These are phyloP conservation scores for Drosophila pectinifera DNA, from an alignment of 1,140 invertebrate species.

Conservation along the genomic window DNA sequence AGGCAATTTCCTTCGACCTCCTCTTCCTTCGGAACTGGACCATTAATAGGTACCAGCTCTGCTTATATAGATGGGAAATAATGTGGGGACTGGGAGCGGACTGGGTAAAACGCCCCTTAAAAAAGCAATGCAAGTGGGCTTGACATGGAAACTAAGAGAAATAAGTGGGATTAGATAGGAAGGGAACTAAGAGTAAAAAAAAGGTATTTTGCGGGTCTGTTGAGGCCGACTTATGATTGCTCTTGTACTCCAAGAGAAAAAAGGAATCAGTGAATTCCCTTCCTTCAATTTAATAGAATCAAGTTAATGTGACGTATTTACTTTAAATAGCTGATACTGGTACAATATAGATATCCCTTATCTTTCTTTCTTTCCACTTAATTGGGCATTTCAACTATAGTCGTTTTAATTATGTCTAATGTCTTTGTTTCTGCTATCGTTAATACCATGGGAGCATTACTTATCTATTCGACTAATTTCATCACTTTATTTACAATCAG, in stretches of 20 bases:
- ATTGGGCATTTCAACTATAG: background rate
- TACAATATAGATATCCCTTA: background rate
- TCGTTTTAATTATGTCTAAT: background rate
- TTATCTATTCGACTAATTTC: background rate
- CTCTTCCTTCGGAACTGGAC: background rate
- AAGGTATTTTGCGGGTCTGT: background rate
- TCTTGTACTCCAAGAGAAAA: background rate
- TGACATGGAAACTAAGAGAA: slow-evolving; percentile 1
- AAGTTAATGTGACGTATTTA: background rate
- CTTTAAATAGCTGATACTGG: background rate
- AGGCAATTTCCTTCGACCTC: background rate
- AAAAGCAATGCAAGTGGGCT: slow-evolving; percentile 6
- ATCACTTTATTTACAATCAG: slow-evolving; percentile 1
- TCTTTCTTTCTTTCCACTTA: background rate
- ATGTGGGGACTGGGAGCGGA: too few relatives aligned
- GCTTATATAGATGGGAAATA: background rate
- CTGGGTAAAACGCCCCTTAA: slow-evolving; percentile 14
- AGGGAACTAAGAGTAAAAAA: background rate
- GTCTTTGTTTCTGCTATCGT: background rate
- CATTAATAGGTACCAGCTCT: background rate
- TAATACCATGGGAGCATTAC: background rate
- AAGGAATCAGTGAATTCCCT: background rate
- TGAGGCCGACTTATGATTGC: background rate
- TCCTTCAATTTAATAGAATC: background rate
- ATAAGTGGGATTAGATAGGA: slow-evolving; percentile 7